A percentile compares a stretch with the other conserved stretches of the same genome.
These are phyloP conservation scores for Tetraneura akinire DNA, from an alignment of 1,140 invertebrate species.

Conservation along the genomic window DNA sequence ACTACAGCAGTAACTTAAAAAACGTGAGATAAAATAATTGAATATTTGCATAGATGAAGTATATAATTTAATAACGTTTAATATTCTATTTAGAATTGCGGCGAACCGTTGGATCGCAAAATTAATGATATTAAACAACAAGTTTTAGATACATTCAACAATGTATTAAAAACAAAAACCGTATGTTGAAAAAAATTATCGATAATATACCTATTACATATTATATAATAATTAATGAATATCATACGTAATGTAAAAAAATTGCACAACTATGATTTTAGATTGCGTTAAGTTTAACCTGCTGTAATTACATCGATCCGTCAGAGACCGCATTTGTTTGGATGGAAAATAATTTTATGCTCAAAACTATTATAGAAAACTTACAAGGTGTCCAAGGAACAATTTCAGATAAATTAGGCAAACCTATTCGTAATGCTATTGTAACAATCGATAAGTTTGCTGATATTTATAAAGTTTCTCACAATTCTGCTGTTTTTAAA, in stretches of 20 bases:
- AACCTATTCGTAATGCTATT: constrained; percentile 71
- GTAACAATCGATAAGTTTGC: constrained; percentile 66
- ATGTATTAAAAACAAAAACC: constrained; percentile 41
- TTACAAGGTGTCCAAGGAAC: constrained; percentile 70
- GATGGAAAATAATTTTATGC: constrained; percentile 56
- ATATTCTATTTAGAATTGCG: constrained; percentile 25
- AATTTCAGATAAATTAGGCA: constrained; percentile 67
- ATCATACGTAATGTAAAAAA: too few relatives aligned
- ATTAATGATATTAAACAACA: constrained; percentile 49
- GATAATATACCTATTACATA: too few relatives aligned
- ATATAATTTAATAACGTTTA: background rate
- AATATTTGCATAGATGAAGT: too few relatives aligned
- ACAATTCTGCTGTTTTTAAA: constrained; percentile 71
- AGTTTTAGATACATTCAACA: constrained; percentile 45
- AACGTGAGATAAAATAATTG: background rate
- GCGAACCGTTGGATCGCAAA: constrained; percentile 15
- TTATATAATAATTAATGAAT: too few relatives aligned
- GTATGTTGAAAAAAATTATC: constrained; percentile 35
- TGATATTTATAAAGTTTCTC: constrained; percentile 65
- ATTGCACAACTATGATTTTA: constrained; percentile 12
- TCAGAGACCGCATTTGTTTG: constrained; percentile 34
- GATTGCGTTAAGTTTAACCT: constrained; percentile 34
- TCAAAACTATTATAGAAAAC: constrained; percentile 61
- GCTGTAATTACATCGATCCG: constrained; percentile 51
- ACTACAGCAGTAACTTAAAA: constrained; percentile 11